A percentile compares a stretch with the other conserved stretches of the same genome.
phyloP scores from a whole-genome alignment of 2,797 vertebrate genomes.

The Alcedo quadribrachys region DNA sequence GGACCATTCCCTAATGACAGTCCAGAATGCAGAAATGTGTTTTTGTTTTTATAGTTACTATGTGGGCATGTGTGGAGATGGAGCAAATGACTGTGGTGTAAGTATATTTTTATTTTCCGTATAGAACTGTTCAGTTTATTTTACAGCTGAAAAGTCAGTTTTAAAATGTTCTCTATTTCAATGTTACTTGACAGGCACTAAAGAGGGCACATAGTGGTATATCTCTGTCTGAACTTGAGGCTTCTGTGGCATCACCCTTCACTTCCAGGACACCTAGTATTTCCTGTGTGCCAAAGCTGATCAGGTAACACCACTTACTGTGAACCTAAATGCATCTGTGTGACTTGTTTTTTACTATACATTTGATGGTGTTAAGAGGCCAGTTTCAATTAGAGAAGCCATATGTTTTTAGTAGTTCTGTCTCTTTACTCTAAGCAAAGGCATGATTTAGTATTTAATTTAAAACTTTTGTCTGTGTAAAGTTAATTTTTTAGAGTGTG shows the following conservation, averaged over 20 bases:
- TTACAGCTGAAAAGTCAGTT: neutral
- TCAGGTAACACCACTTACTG: constrained; percentile 82
- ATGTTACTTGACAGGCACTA: constrained; percentile 83
- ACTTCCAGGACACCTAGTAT: constrained; percentile 96
- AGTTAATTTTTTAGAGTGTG: neutral
- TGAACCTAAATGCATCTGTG: neutral
- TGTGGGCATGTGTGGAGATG: constrained; percentile 98
- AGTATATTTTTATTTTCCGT: constrained; percentile 66
- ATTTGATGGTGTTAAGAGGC: neutral
- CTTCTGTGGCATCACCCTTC: constrained; percentile 97
- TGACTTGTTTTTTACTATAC: neutral
- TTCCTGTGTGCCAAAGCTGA: constrained; percentile 95
- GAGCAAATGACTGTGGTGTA: constrained; percentile 98
- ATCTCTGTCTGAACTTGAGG: constrained; percentile 96
- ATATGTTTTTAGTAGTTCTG: neutral
- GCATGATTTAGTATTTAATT: neutral
- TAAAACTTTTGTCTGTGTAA: neutral
- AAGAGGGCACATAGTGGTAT: constrained; percentile 96
- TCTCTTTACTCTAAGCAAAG: neutral
- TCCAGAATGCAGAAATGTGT: constrained; percentile 20
- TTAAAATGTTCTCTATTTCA: neutral
- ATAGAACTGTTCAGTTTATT: neutral
- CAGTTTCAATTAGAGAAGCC: neutral
- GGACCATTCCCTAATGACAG: too few species aligned
- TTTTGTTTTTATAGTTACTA: constrained; percentile 86